Evolutionary conservation across 2,888 invertebrate genomes (phyloP), one percentile per base, ranked within the genome.

Genomic region (Habrosyne pyritoides): DNA sequence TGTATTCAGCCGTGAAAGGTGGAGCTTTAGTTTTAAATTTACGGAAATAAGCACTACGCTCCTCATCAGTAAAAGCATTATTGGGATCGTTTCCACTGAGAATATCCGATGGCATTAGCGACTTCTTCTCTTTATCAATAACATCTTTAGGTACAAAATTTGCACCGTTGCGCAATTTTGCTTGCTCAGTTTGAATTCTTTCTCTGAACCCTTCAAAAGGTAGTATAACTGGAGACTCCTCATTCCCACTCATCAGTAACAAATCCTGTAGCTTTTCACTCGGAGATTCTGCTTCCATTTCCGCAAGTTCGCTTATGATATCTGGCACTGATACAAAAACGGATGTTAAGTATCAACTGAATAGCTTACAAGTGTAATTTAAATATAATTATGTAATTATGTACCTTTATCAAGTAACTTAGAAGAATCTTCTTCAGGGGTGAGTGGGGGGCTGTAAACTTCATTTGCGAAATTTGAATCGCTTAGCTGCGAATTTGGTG

Each of bases 401-500:
- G n/a, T 75, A 90, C 90, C 87, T 83, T 87, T 83, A 12, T 80
- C 64, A 58, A 87, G 61, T 59, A 80, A 86, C 50, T 83, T 73
- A 52, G 82, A 72, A 8, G 83, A 81, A 57, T 89, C 87, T 61
- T 93, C 93, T 46, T 91, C 91, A 53, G 94, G 92, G 49, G 89
- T 84, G 58, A 93, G 74, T 55, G 96, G 95, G 22, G 97, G 97
- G 80, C 94, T 96, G 80, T 96, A 97, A 14, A 96, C 93, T 87
- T 97, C 96, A 74, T 97, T 96, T n/a, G 97, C 96, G 77, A 94
- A 97, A 66, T 95, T 94, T 2, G 94, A 94, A 75, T 96, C 94
- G 6, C 89, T 91, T 55, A 93, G 86, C 59, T 94, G 95, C 14
- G 88, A 85, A 54, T 94, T 93, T 12, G 97, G 97, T 7, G 95